Evolutionary conservation across 2,797 vertebrate genomes (phyloP).

Genomic region (Tarsius wallacei): DNA sequence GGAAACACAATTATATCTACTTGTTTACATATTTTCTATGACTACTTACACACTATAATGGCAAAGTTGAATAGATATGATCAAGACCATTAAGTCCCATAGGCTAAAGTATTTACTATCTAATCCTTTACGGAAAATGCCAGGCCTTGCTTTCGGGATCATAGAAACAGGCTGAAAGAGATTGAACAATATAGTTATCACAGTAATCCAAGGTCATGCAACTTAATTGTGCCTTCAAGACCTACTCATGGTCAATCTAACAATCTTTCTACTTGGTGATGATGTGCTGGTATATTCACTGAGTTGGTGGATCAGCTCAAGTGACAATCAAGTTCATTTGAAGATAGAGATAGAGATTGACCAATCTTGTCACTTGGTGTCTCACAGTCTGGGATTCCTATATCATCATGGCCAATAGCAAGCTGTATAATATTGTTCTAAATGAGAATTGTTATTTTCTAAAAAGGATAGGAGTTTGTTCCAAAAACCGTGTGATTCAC

Average conservation of each 20-base stretch:
- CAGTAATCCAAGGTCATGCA: background rate
- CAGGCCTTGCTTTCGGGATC: background rate
- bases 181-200: background rate
- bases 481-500: background rate
- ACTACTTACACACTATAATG: background rate
- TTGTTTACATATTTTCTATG: background rate
- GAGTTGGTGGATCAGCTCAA: background rate
- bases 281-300: background rate
- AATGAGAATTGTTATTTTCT: slow-evolving; percentile 30
- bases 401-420: background rate
- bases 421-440: background rate
- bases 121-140: background rate
- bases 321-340: too few species aligned
- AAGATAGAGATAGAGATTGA: too few species aligned
- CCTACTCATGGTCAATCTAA: background rate
- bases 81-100: background rate
- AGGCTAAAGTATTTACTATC: slow-evolving; percentile 12
- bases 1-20: background rate
- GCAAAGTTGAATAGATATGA: background rate
- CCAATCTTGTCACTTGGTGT: background rate
- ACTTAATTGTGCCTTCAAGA: background rate
- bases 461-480: background rate
- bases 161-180: background rate
- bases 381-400: background rate
- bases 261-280: background rate